Percentiles rank a stretch among this genome's conserved stretches.
phyloP scores from a whole-genome alignment of 2,113 vertebrate genomes.

The Oncorhynchus tshawytscha region DNA sequence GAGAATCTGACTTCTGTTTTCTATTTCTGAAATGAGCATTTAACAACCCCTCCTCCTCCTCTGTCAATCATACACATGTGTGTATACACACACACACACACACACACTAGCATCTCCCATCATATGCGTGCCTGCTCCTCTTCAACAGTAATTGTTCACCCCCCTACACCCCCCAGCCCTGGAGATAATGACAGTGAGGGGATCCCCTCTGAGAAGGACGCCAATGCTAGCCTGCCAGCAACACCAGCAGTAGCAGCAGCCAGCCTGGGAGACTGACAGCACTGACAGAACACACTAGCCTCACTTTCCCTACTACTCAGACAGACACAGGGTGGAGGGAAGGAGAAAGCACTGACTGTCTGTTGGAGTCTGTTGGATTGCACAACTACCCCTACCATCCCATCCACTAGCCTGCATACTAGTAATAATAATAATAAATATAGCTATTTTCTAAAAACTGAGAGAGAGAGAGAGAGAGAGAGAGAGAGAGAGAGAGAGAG shows the following conservation, averaged over 20 bases:
- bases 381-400: too few relatives aligned
- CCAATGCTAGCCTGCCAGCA: constrained; percentile 19
- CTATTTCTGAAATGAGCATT: constrained; percentile 15
- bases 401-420: too few relatives aligned
- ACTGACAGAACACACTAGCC: background rate
- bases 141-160: constrained; percentile 31
- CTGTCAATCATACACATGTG: background rate
- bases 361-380: too few relatives aligned
- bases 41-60: background rate
- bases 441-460: too few relatives aligned
- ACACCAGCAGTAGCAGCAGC: background rate
- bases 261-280: background rate
- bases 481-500: too few relatives aligned
- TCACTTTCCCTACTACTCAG: background rate
- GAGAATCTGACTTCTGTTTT: background rate
- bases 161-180: constrained; percentile 41
- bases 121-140: constrained; percentile 44
- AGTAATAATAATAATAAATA: too few relatives aligned
- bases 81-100: background rate
- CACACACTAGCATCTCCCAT: constrained; percentile 9
- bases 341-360: background rate
- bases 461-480: too few relatives aligned
- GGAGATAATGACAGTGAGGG: constrained; percentile 56
- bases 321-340: background rate
- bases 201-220: constrained; percentile 14